Base-by-base conservation (phyloP, 2,113 vertebrate genomes). In the Dasyprocta punctata region DNA sequence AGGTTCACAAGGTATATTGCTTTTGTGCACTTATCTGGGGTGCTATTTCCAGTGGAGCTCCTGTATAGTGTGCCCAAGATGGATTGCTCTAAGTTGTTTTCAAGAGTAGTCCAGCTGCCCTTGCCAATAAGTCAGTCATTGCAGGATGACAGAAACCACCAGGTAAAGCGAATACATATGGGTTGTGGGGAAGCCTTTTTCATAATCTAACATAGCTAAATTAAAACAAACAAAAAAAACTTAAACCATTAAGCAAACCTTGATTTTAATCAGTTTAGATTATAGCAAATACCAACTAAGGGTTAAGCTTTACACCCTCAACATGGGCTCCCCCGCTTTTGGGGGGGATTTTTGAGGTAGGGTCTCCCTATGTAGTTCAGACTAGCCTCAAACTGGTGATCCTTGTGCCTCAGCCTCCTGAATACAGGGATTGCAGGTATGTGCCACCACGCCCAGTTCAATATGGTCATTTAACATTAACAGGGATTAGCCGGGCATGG, bases 121-220 rank as follows among this genome's bases (percentile, higher is more conserved):
- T 97, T 96, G 98, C 97, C 91, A 96, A 96, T 98, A 98, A 92
- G 84, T 97, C 97, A 91, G 95, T 88, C 96, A 92, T 96, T 97
- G 95, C 94, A 98, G 98, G 96, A 88, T 81, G 91, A 97, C 19
- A 97, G 97, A 97, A 97, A 97, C 86, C 96, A 97, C 87, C 92
- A 97, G 93, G 95, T 97, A 97, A 83, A 98, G 94, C 69, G 96
- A 44, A 92, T 38, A 71, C 86, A 92, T 96, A 58, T 86, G 95
- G 94, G 86, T 85, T 96, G 95, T 97, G 96, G 96, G 96, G 95
- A 93, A 97, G 97, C 97, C 92, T 98, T 96, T 95, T 98, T 98
- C 97, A 97, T 96, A 92, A 71, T 95, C 93, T 98, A 97, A 96
- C 63, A 91, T 7, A 65, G 94, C 86, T 93, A 97, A 92, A 96